Evolutionary conservation across 2,797 vertebrate genomes (phyloP), one percentile per base, ranked within the genome.

Genomic region (Rhinatrema bivittatum): DNA sequence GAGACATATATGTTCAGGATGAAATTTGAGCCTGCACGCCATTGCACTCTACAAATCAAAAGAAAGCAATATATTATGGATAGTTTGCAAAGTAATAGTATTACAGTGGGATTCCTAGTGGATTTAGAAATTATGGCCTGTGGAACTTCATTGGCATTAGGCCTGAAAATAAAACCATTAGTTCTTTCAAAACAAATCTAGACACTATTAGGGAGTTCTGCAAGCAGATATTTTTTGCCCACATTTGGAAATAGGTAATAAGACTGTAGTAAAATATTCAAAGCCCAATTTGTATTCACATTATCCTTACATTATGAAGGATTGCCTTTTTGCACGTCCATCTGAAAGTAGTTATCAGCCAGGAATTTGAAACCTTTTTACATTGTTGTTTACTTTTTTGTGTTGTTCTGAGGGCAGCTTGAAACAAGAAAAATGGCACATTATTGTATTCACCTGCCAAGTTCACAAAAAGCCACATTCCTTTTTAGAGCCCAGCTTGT

Each of bases 1-100:
- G 58, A 65, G 18, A 48, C 14, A 45, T 47, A 42, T 7, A 49
- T 38, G 44, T 31, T 60, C 42, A 35, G 53, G 40, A 38, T 43
- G 60, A 61, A 56, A 65, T 46, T 49, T 74, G 67, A 60, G 47
- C 42, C 60, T 45, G 29, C 34, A 60, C 62, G 30, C 36, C 43
- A 20, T 66, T 37, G 46, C 56, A 73, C 49, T 58, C 56, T 56
- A 72, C 63, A 84, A 79, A 78, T 79, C 61, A 77, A 65, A 70
- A 62, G 20, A 54, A 70, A 66, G 46, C 16, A 62, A 65, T 52
- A 29, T 22, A 62, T 68, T 70, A 71, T 16, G 62, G 47, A 58
- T 53, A 42, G 42, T 44, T 60, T 68, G 60, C 55, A 64, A 33
- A 41, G 65, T 47, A 58, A 40, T 12, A 36, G 32, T 30, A 42